Evolutionary conservation across 1,140 invertebrate species (phyloP), one percentile per base, ranked within the genome.

Genomic region (Sinonovacula constricta): DNA sequence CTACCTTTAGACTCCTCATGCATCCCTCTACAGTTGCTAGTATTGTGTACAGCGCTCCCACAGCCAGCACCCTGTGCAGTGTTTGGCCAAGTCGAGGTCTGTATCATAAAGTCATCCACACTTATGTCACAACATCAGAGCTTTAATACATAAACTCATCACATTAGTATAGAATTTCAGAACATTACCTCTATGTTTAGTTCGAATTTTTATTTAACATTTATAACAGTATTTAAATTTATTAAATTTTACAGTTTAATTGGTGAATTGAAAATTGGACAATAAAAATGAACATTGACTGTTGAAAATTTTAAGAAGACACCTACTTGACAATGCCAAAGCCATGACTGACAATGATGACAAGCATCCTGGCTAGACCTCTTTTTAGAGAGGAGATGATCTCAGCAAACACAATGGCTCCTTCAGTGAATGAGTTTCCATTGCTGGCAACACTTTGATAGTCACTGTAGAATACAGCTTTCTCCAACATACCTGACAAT

Each of bases 321-420:
- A 2, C 5, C 14, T 90, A 96, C 95, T 98, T 98, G 79, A 98
- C 96, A 86, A 98, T 97, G 36, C 97, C 97, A 93, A 97, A 98
- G 51, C 97, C 97, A 56, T 98, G 92, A 81, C 96, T 96, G 67
- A 98, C 97, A 72, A 98, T 97, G 33, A 99, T 95, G 60, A 99
- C 96, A 22, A 99, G 91, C 94, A 98, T 97, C 80, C 97, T 92
- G 2, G 97, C 96, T 57, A 98, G 91, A 0, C 96, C 96, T 72
- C 97, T 91, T 92, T 98, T 99, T 0, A 95, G 94, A 88, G 95
- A 96, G 0, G 96, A 97, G 7, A 98, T 93, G 88, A 97, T 93
- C 92, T 98, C 97, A 2, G 97, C 97, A 82, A 95, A 93, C 24
- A 96, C 89, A 71, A 96, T 93, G 0, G 94, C 94, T 45, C 93